Conservation (phyloP, 30 jellyfish, hydroid and myxozoan species). For the Aurelia coerulea region DNA sequence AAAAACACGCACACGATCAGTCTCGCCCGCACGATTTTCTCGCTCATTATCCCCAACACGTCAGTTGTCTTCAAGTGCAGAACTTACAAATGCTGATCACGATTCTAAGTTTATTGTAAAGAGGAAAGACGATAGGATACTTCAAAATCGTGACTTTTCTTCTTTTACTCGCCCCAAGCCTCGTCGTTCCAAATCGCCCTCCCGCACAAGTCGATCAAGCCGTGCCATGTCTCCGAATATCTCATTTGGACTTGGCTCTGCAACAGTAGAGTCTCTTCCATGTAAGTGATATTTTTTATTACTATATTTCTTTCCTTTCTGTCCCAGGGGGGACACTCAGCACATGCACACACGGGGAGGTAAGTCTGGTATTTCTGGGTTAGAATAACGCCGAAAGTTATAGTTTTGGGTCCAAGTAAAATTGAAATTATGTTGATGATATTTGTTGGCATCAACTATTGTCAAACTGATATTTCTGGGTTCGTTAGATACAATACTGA, state of each 20-base stretch:
- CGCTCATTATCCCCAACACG: conserved; percentile 69
- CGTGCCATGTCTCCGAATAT: conserved; percentile 76
- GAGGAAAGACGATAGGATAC: conserved; percentile 73
- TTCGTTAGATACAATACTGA: too few relatives aligned
- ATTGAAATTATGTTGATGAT: too few relatives aligned
- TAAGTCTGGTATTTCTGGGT: too few relatives aligned
- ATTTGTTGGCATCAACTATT: neutral
- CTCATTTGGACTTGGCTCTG: conserved; percentile 75
- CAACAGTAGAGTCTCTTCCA: conserved; percentile 91
- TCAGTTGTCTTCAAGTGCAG: conserved; percentile 22
- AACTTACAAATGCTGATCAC: conserved; percentile 28
- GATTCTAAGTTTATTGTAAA: conserved; percentile 71
- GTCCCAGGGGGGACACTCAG: too few relatives aligned
- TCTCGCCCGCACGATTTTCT: conserved; percentile 65
- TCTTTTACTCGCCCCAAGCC: conserved; percentile 99
- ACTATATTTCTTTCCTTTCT: neutral
- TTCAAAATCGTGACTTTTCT: conserved; percentile 94
- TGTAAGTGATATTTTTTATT: conserved; percentile 50
- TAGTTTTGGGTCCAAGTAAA: too few relatives aligned
- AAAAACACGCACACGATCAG: conserved; percentile 74
- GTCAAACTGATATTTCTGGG: too few relatives aligned
- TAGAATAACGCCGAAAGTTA: too few relatives aligned
- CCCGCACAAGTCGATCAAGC: conserved; percentile 78
- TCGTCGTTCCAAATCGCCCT: conserved; percentile 96
- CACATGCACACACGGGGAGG: too few relatives aligned